phyloP scores from a whole-genome alignment of 1,140 invertebrate species.

The Tetramorium parvispinum region DNA sequence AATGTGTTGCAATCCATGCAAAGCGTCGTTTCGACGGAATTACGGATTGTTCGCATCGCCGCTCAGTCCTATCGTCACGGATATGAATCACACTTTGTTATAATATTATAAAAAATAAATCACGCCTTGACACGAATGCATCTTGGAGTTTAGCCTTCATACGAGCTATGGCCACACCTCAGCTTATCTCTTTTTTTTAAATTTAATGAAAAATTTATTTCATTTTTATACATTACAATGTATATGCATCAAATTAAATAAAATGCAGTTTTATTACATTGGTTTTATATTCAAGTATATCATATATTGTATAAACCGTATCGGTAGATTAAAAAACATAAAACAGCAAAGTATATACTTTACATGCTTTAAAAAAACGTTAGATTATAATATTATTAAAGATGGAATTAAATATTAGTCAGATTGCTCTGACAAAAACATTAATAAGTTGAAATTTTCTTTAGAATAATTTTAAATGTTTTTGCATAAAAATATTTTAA shows the following conservation, averaged over 20 bases:
- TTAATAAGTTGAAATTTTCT: neutral
- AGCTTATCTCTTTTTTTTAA: neutral
- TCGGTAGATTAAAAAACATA: neutral
- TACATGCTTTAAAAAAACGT: neutral
- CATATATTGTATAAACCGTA: neutral
- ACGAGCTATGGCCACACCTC: neutral
- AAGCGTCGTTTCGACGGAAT: constrained; percentile 57
- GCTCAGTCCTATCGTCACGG: neutral
- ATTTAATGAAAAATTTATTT: neutral
- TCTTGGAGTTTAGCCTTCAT: constrained; percentile 9
- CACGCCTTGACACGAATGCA: constrained; percentile 45
- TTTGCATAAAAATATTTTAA: neutral
- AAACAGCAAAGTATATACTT: neutral
- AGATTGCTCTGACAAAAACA: neutral
- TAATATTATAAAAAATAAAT: constrained; percentile 22
- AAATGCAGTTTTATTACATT: neutral
- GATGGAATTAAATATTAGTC: neutral
- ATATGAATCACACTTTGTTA: constrained; percentile 18
- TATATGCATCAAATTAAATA: constrained; percentile 14
- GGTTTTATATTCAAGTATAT: constrained; percentile 17
- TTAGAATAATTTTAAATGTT: neutral
- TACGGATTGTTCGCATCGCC: neutral
- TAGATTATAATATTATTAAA: neutral
- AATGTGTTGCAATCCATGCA: constrained; percentile 54
- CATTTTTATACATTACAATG: neutral